Percentiles rank a stretch among this genome's conserved stretches.
Evolutionary conservation across 2,113 vertebrate species (phyloP).

Genomic region (Butorides virescens): DNA sequence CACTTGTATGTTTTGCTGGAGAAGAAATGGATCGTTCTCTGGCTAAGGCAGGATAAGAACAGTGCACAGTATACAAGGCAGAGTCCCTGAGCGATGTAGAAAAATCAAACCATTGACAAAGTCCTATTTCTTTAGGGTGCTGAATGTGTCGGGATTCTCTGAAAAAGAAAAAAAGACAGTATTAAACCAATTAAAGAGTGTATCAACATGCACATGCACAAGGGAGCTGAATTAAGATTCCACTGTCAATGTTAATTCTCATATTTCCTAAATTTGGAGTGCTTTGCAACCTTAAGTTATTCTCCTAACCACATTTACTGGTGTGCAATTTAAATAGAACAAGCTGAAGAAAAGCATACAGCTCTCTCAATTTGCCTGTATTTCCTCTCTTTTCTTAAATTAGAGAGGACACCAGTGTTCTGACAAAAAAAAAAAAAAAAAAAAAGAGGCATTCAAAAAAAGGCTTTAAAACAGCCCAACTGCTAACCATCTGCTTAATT

Average conservation of each 20-base stretch:
- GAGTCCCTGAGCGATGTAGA: neutral
- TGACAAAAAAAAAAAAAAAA: too few relatives aligned
- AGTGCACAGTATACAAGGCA: neutral
- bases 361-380: neutral
- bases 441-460: too few relatives aligned
- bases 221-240: neutral
- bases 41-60: neutral
- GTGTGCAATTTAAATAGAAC: neutral
- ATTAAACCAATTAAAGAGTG: neutral
- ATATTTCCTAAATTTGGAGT: neutral
- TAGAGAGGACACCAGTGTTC: neutral
- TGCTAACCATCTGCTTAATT: neutral
- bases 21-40: neutral
- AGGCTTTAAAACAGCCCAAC: neutral
- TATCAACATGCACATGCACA: neutral
- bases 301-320: neutral
- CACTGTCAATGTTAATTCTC: neutral
- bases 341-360: neutral
- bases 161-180: neutral
- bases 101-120: neutral
- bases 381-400: neutral
- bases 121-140: neutral
- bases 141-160: neutral
- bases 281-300: neutral
- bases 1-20: neutral